Evolutionary conservation across 2,888 invertebrate genomes (phyloP), one percentile per base, ranked within the genome.

Genomic region (Lasioglossum marginatum): DNA sequence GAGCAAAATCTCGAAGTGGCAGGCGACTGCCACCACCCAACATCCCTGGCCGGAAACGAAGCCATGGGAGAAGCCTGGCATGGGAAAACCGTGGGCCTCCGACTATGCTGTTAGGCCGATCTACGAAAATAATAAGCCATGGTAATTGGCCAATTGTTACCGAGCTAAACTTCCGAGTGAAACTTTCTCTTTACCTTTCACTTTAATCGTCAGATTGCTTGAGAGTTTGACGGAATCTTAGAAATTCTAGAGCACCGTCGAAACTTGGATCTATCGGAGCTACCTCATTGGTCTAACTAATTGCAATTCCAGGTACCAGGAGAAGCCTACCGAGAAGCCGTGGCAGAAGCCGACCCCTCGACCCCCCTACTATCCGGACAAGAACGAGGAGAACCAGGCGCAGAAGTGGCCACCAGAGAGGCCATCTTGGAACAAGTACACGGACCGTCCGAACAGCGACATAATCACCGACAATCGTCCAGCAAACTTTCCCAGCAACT

Each of bases 1-100:
- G 19, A 97, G 97, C 90, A 97, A 97, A 95, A 97, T 97, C 87
- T 97, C 97, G 2, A 97, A 97, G 94, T 98, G 97, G 98, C 97
- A 97, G 92, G 96, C 97, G 0, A 97, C 96, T 87, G 92, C 93
- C 10, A 95, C 92, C 43, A 93, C 94, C 0, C 95, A 94, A 80
- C 92, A 92, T 37, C 94, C 95, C 4, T 95, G 94, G 94, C 94
- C 94, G n/a, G 95, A 95, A 12, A 82, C 88, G 79, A 94, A 93
- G 71, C 92, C 92, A 4, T 95, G 95, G 95, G 94, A 95, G 34
- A 94, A 93, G 48, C 94, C 94, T 4, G 92, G 89, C 79, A 87
- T 90, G 23, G 89, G 86, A 4, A 95, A 95, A 87, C 95, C 95
- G 12, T 95, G 94, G 94, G 87, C 91, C 23, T 80, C 92, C 6